Evolutionary conservation across 2,797 vertebrate genomes (phyloP).

Genomic region (Leuciscus waleckii): DNA sequence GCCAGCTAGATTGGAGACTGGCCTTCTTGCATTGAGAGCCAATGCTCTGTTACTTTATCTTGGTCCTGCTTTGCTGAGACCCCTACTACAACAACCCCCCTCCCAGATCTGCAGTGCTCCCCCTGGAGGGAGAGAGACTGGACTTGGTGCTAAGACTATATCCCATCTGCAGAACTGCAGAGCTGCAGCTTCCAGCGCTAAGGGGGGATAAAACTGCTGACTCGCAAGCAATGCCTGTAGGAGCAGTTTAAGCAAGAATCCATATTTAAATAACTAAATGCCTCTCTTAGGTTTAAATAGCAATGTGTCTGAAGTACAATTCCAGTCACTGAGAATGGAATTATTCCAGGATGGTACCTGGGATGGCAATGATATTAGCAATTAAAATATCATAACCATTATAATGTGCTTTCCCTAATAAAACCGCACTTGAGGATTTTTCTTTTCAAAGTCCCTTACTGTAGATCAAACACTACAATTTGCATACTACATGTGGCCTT

Average conservation of each 20-base stretch:
- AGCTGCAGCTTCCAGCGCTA: slow-evolving; percentile 73
- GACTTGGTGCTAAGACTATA: slow-evolving; percentile 73
- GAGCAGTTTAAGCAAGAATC: slow-evolving; percentile 79
- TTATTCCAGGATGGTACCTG: slow-evolving; percentile 45
- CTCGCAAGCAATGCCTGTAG: slow-evolving; percentile 77
- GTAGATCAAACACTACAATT: slow-evolving; percentile 50
- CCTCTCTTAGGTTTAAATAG: slow-evolving; percentile 71
- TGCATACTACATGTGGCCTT: slow-evolving; percentile 40
- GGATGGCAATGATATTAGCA: slow-evolving; percentile 53
- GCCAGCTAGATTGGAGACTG: background rate
- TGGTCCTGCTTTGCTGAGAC: slow-evolving; percentile 41
- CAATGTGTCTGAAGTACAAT: slow-evolving; percentile 59
- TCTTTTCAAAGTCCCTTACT: slow-evolving; percentile 22
- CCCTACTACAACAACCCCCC: background rate
- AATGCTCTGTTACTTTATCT: slow-evolving; percentile 66
- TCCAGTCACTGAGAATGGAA: slow-evolving; percentile 56
- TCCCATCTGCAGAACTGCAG: slow-evolving; percentile 71
- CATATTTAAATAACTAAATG: slow-evolving; percentile 82
- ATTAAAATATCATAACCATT: slow-evolving; percentile 58
- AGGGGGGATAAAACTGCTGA: slow-evolving; percentile 77
- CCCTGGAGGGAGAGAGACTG: slow-evolving; percentile 58
- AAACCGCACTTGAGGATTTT: slow-evolving; percentile 35
- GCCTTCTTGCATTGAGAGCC: slow-evolving; percentile 20
- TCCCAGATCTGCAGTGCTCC: background rate
- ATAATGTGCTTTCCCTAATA: slow-evolving; percentile 34